Evolutionary conservation across 2,888 invertebrate species (phyloP), one percentile per base, ranked within the genome.

Genomic region (Cecidostiba fungosa): DNA sequence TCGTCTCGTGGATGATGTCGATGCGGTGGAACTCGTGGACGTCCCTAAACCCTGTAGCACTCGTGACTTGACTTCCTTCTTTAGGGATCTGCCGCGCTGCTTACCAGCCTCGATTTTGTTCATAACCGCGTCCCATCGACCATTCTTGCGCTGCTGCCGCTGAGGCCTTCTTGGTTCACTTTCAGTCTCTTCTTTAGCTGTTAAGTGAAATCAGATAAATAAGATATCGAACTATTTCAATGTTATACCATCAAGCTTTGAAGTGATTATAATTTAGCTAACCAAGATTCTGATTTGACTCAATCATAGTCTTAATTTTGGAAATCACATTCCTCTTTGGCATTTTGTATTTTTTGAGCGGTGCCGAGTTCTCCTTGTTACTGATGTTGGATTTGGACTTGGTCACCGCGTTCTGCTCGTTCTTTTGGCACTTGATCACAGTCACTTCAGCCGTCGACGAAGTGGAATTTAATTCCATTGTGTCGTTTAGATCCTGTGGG

Each of bases 11-110:
- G 91, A 89, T 19, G 89, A 90, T 19, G 91, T 81, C 0, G 90
- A 88, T 26, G 88, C 88, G 14, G 90, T 43, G 3, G 91, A 84
- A 8, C 88, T 89, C 16, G 89, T 86, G 4, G 90, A 88, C 59
- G 91, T 90, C 12, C 89, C 89, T 16, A 93, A 85, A 50, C 89
- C 91, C 69, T 93, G 92, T 14, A 92, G 86, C 86, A 98, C 96
- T 94, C 97, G 97, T 74, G 98, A 97, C 93, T 98, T 98, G 54
- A 98, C 96, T 92, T 98, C 98, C 93, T 97, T 97, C 88, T 96
- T 94, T 88, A 96, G 96, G 16, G 96, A 95, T 91, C 96, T 96
- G 62, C 95, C 94, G 90, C 96, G 95, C 89, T 95, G 96, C 89
- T 96, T 95, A 86, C 95, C 96, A 88, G 96, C 96, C 70, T 96